A percentile compares a stretch with the other conserved stretches of the same genome.
These are phyloP conservation scores for Drepana arcuata DNA, from an alignment of 1,140 invertebrate species.

Conservation along the genomic window DNA sequence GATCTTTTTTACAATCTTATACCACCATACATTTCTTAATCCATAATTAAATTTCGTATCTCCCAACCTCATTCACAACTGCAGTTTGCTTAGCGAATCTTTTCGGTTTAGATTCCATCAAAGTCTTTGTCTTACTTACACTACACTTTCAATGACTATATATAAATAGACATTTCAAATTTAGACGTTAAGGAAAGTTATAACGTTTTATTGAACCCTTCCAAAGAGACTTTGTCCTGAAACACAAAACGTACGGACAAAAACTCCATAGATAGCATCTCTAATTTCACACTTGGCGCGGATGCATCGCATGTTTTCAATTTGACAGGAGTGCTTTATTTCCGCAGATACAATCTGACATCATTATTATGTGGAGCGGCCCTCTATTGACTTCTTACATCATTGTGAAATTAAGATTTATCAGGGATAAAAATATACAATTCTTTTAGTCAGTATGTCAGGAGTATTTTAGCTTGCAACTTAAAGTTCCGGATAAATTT, in stretches of 20 bases:
- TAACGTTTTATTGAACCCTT: neutral
- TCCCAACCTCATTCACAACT: too few relatives aligned
- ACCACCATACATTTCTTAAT: too few relatives aligned
- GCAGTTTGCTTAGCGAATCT: too few relatives aligned
- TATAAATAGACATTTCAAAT: too few relatives aligned
- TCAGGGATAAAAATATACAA: neutral
- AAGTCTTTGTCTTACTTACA: too few relatives aligned
- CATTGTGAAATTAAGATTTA: conserved; percentile 11
- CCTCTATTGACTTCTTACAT: conserved; percentile 26
- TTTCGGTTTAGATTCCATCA: too few relatives aligned
- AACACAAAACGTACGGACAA: conserved; percentile 18
- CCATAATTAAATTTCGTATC: too few relatives aligned
- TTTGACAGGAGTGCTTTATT: conserved; percentile 34
- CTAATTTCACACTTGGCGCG: conserved; percentile 58
- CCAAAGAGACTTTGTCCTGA: conserved; percentile 12
- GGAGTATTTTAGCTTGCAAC: too few relatives aligned
- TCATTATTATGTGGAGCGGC: conserved; percentile 31
- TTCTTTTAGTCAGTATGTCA: neutral
- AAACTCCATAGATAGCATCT: conserved; percentile 39
- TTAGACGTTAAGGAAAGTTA: too few relatives aligned
- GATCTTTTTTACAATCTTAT: too few relatives aligned
- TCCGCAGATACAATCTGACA: conserved; percentile 32
- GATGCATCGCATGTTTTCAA: conserved; percentile 19
- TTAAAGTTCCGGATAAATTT: too few relatives aligned
- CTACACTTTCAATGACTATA: too few relatives aligned